Evolutionary conservation across 2,888 invertebrate species (phyloP), one percentile per base, ranked within the genome.

Genomic region (Folsomia candida): DNA sequence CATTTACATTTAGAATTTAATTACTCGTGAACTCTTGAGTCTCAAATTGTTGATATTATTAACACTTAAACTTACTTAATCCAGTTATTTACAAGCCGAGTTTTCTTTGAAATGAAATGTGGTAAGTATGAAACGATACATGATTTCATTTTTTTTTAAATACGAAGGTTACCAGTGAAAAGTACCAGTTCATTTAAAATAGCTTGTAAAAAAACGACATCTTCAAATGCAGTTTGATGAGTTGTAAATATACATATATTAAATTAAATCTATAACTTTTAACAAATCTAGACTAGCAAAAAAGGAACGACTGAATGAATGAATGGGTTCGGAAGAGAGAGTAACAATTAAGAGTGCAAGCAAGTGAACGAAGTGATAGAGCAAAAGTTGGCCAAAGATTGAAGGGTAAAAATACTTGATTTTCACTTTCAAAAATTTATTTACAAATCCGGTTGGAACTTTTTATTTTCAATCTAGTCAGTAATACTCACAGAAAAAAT

Each of bases 41-140:
- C 54, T 20, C 54, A 54, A 54, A 4, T 22, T 20, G 6, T 54
- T 54, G 54, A 54, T 54, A 54, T 54, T 54, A 54, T n/a, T 54
- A 54, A 54, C 37, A 37, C 14, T 37, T 37, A 37, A 37, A 37
- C 37, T n/a, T n/a, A n/a, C n/a, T n/a, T n/a, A n/a, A n/a, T n/a
- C n/a, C n/a, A n/a, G 14, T 14, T 37, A 37, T 37, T 37, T 4
- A 37, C 37, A 37, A 9, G 4, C 37, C 37, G 37, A 37, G 4
- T 37, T 4, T 9, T 37, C 37, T 37, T 37, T 14, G 14, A 14
- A 4, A 37, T 4, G 37, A 37, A 70, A 73, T 70, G 69, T 73
- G 73, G 73, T 64, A 69, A 73, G 67, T 70, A 69, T 73, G 73
- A 68, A 70, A 73, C 68, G 72, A 72, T 69, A 69, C 69, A 69